These are phyloP conservation scores for Cheilosia pagana DNA, from an alignment of 2,888 invertebrate species.

Conservation along the genomic window DNA sequence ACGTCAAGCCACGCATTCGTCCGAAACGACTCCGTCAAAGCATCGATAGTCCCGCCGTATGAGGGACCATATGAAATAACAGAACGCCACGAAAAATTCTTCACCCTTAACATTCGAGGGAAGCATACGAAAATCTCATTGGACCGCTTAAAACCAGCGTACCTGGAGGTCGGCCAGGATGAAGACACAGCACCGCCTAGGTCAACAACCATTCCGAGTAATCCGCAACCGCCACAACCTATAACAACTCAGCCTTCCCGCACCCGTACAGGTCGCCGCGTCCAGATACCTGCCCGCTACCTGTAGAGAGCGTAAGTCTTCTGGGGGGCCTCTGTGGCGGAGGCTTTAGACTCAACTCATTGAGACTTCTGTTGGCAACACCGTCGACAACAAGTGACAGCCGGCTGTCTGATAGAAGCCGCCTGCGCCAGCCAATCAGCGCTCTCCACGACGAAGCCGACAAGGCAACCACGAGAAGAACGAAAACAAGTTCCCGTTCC, in stretches of 20 bases:
- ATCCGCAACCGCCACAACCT: conserved; percentile 1
- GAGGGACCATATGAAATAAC: conserved; percentile 19
- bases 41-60: conserved; percentile 6
- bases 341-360: background rate
- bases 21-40: background rate
- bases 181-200: background rate
- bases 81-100: conserved; percentile 7
- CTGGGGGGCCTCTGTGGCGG: background rate
- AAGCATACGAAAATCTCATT: background rate
- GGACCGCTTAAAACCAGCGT: conserved; percentile 4
- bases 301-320: too few species aligned
- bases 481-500: too few species aligned
- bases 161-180: background rate
- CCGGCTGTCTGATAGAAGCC: too few species aligned
- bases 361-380: too few species aligned
- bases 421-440: too few species aligned
- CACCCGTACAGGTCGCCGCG: background rate
- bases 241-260: background rate
- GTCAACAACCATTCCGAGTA: background rate
- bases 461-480: too few species aligned
- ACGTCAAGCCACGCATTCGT: conserved; percentile 14
- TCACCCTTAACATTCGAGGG: background rate
- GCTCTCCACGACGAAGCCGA: too few species aligned
- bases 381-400: too few species aligned
- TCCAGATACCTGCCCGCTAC: background rate